Conservation (phyloP, 2,888 invertebrate genomes). For the Drosophila buzzatii region DNA sequence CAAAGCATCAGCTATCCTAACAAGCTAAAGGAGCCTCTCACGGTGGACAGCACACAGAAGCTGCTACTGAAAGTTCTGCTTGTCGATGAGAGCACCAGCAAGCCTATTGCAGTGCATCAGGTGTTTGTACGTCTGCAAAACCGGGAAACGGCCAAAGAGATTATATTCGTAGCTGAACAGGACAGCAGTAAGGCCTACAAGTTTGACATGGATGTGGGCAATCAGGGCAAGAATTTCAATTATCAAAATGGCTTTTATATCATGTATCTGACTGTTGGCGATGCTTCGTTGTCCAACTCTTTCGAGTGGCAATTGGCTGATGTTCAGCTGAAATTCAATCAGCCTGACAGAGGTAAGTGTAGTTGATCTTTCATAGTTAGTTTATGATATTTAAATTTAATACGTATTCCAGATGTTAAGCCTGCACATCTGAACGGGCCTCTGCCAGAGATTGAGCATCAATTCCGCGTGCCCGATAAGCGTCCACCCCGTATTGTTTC, state of each 20-base stretch:
- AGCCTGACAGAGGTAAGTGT: slow-evolving; percentile 83
- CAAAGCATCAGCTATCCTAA: slow-evolving; percentile 90
- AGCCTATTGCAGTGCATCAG: slow-evolving; percentile 91
- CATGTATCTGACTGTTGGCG: slow-evolving; percentile 95
- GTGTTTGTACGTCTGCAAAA: slow-evolving; percentile 93
- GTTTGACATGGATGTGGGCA: slow-evolving; percentile 95
- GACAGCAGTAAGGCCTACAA: slow-evolving; percentile 92
- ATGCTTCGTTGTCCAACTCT: slow-evolving; percentile 95
- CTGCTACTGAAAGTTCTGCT: slow-evolving; percentile 92
- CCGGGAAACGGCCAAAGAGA: slow-evolving; percentile 90
- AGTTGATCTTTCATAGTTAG: not conserved
- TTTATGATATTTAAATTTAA: not conserved
- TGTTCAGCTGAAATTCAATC: slow-evolving; percentile 90
- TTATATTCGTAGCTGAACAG: slow-evolving; percentile 96
- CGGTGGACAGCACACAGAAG: slow-evolving; percentile 96
- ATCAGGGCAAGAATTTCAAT: slow-evolving; percentile 92
- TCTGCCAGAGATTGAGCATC: slow-evolving; percentile 89
- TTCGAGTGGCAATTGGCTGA: slow-evolving; percentile 94
- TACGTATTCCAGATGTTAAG: slow-evolving; percentile 64
- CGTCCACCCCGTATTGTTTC: slow-evolving; percentile 95
- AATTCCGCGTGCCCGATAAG: slow-evolving; percentile 96
- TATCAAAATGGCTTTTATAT: slow-evolving; percentile 92
- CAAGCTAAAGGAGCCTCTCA: slow-evolving; percentile 89
- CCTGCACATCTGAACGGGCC: slow-evolving; percentile 84
- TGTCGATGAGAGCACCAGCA: slow-evolving; percentile 89